Evolutionary conservation across 1,140 invertebrate genomes (phyloP), one percentile per base, ranked within the genome.

Genomic region (Macrobrachium nipponense): DNA sequence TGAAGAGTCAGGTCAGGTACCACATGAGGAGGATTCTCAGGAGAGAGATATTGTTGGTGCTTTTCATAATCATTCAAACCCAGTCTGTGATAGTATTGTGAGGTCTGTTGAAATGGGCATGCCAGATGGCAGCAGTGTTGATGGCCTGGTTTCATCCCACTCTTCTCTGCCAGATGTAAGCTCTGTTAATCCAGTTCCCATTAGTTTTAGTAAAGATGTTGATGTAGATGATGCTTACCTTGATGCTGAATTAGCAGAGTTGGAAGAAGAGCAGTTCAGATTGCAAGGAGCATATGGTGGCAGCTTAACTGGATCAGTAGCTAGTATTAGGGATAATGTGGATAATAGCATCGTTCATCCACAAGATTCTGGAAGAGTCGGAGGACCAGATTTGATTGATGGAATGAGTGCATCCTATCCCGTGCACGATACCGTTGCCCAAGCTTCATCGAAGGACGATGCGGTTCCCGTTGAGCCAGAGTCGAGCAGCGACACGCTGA

Each of bases 211-310:
- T 27, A 80, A 81, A 66, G 66, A 82, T 68, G 27, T 80, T 23
- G 91, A 93, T 86, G 89, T 94, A 64, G 92, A 92, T 61, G 94
- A 94, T 80, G 91, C 91, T 66, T 93, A 94, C 88, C 89, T 94
- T n/a, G 92, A 91, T 70, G 91, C 92, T 61, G 93, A 94, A 90
- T 91, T 94, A 62, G 91, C 93, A 5, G 89, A 89, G 60, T 62
- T 87, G 51, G 87, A 88, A 68, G 87, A 88, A 79, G 84, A 88
- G 51, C 87, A 87, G 68, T 81, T 82, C 64, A 60, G 83, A 60
- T 73, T 89, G 12, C 87, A 89, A 51, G 87, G 87, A 23, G 88
- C 88, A 11, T 88, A 88, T 88, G 80, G 84, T 11, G 83, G 82
- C 23, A 75, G 66, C 62, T 58, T 70, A 36, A 23, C 83, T 81